Evolutionary conservation across 2,113 vertebrate genomes (phyloP).

Genomic region (Polyodon spathula): DNA sequence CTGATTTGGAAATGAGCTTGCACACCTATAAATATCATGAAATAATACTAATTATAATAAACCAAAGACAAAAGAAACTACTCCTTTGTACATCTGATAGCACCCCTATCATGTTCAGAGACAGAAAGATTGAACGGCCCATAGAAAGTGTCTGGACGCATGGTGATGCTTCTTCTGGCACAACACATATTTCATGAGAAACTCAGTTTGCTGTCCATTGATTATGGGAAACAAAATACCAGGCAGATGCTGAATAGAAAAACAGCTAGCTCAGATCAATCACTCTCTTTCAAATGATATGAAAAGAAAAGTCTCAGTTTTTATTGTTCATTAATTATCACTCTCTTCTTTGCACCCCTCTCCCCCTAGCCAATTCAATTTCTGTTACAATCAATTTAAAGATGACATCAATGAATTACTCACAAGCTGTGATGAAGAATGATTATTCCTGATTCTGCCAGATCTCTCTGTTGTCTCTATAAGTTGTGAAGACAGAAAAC

Average conservation of each 20-base stretch:
- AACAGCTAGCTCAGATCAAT: not conserved
- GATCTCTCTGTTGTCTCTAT: constrained; percentile 21
- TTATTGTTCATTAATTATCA: constrained; percentile 5
- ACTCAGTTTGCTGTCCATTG: not conserved
- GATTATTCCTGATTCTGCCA: constrained; percentile 1
- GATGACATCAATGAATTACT: constrained; percentile 11
- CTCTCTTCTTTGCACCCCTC: not conserved
- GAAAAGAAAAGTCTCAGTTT: not conserved
- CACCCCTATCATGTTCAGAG: not conserved
- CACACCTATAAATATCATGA: not conserved
- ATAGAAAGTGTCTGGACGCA: not conserved
- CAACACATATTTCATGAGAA: not conserved
- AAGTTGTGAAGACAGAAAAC: constrained; percentile 13
- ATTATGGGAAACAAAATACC: not conserved
- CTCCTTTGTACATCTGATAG: not conserved
- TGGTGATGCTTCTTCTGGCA: not conserved
- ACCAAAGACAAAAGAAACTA: too few relatives aligned
- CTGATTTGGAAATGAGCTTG: not conserved
- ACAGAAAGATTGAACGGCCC: not conserved
- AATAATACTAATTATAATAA: too few relatives aligned
- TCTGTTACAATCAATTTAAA: constrained; percentile 12
- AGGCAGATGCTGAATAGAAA: not conserved
- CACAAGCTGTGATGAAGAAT: constrained; percentile 1
- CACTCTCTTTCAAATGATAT: not conserved
- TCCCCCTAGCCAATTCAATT: not conserved